Conservation (phyloP, 2,888 invertebrate genomes). For the Polymixis flavicincta region DNA sequence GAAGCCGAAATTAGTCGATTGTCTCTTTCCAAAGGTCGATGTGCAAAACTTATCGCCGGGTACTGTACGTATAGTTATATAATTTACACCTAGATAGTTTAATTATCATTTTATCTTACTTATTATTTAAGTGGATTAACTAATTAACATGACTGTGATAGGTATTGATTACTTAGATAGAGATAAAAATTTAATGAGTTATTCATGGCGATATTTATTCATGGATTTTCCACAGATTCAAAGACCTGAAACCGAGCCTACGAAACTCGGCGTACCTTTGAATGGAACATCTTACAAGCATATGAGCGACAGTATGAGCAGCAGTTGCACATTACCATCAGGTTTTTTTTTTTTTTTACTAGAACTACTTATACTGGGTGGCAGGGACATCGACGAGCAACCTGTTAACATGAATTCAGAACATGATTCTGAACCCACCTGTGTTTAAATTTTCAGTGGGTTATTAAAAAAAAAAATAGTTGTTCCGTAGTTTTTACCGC, state of each 20-base stretch:
- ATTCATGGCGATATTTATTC: conserved; percentile 1
- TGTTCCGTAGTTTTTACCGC: no score
- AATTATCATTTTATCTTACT: conserved; percentile 32
- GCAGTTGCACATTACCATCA: conserved; percentile 94
- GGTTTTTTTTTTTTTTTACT: conserved; percentile 70
- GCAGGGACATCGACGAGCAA: no score
- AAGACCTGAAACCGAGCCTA: conserved; percentile 88
- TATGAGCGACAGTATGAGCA: conserved; percentile 93
- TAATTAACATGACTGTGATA: conserved; percentile 29
- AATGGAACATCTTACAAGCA: conserved; percentile 87
- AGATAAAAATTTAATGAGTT: conserved; percentile 29
- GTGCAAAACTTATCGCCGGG: no score
- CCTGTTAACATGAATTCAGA: no score
- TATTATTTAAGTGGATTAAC: conserved; percentile 30
- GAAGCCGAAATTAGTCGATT: no score
- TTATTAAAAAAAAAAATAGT: no score
- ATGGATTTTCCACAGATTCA: conserved; percentile 78
- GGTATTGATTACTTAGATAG: conserved; percentile 29
- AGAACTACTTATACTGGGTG: not conserved
- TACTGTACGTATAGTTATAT: not conserved
- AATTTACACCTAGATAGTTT: not conserved
- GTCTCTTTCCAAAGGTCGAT: no score
- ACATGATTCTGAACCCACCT: no score
- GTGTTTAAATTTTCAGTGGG: no score
- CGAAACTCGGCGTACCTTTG: conserved; percentile 84